phyloP scores from a whole-genome alignment of 2,113 vertebrate genomes.

The Callocephalon fimbriatum region DNA sequence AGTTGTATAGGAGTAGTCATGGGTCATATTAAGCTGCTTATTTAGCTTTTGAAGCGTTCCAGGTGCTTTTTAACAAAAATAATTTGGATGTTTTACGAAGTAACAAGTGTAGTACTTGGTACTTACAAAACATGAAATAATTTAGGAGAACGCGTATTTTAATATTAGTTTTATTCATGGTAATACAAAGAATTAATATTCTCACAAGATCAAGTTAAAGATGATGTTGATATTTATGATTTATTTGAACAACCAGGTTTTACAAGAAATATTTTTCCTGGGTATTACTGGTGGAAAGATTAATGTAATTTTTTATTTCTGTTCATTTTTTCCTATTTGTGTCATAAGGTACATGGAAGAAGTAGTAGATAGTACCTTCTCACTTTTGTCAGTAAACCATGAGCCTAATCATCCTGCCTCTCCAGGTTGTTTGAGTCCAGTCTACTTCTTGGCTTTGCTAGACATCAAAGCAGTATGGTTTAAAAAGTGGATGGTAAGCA shows the following conservation, averaged over 20 bases:
- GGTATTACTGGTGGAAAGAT: not conserved
- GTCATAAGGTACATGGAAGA: constrained; percentile 93
- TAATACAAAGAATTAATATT: not conserved
- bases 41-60: not conserved
- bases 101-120: not conserved
- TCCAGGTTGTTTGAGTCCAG: constrained; percentile 82
- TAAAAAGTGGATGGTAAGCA: constrained; percentile 95
- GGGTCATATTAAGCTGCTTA: not conserved
- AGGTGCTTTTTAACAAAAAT: not conserved
- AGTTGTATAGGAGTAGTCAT: not conserved
- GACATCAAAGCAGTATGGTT: constrained; percentile 95
- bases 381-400: constrained; percentile 82
- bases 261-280: not conserved
- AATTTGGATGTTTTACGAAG: not conserved
- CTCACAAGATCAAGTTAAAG: not conserved
- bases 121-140: not conserved
- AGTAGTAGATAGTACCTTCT: constrained; percentile 93
- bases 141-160: not conserved
- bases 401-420: constrained; percentile 68
- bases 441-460: constrained; percentile 88
- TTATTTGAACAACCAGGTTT: not conserved
- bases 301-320: not conserved
- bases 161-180: not conserved
- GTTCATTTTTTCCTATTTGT: not conserved
- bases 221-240: not conserved